Base-by-base conservation (phyloP, 2,888 invertebrate genomes). In the Thereva unica region DNA sequence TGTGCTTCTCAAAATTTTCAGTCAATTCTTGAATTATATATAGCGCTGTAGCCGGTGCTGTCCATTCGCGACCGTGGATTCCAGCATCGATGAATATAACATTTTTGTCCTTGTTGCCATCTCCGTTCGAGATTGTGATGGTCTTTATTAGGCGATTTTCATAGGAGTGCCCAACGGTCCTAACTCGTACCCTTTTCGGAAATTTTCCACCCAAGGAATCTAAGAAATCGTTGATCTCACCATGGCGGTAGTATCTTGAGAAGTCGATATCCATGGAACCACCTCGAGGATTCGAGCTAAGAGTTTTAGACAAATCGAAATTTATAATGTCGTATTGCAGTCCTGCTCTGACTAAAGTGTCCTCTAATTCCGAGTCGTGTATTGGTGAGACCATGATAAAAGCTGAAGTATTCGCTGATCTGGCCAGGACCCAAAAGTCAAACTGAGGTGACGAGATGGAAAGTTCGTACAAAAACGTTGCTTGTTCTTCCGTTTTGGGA, bases 1-100 rank as follows among this genome's bases (percentile, higher is more conserved):
- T 73, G 69, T 83, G 81, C 9, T 72, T 69, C 2, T 71, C 74
- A 23, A 78, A 78, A 64, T 85, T 80, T 57, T 84, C 84, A 7
- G 85, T 83, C 59, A 89, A 76, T 66, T 87, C 82, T 67, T 84
- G 82, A 37, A 88, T 83, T 10, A 84, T 76, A 75, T 86, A 87
- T 0, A 88, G 75, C 0, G 84, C 82, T 0, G 85, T 83, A 0
- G 85, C 84, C 0, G 87, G 85, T 0, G 88, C 85, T 49, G 87
- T 86, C 89, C 88, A 89, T 77, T 89, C 89, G 0, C 88, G 82
- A 0, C 88, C 88, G 77, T 89, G 89, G 69, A 88, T 84, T 68
- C 83, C 83, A 0, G 84, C 85, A 70, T 85, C 83, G 74, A 86
- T 77, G 70, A 84, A 83, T 71, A 85, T 82, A 1, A 84, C 75